Evolutionary conservation across 37 sponge, comb jelly and placozoan species (phyloP).

Genomic region (Cliona cf. orientalis): DNA sequence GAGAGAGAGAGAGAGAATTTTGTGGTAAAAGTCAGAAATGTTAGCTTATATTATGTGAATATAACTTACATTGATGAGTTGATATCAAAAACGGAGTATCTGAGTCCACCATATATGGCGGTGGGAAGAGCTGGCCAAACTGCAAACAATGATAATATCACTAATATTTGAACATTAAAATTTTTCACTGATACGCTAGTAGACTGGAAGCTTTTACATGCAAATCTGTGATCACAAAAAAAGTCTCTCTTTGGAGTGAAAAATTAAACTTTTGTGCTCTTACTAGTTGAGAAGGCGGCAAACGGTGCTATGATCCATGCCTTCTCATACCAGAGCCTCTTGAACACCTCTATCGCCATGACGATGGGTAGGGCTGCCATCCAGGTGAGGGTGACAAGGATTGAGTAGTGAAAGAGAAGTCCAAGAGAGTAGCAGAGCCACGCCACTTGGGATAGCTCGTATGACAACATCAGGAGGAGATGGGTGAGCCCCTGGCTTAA

Average conservation of each 20-base stretch:
- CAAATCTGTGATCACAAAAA: not conserved
- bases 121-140: slow-evolving; percentile 13
- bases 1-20: not conserved
- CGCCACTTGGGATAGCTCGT: not conserved
- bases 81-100: slow-evolving; percentile 12
- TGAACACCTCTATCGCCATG: slow-evolving; percentile 2
- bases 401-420: slow-evolving; percentile 23
- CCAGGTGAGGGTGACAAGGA: slow-evolving; percentile 22
- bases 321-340: slow-evolving; percentile 28
- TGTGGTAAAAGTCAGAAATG: not conserved
- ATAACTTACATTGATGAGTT: not conserved
- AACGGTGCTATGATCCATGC: slow-evolving; percentile 42
- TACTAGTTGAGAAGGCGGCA: slow-evolving; percentile 7
- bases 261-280: not conserved
- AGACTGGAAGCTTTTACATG: not conserved
- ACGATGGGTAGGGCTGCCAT: slow-evolving; percentile 21
- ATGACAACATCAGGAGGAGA: slow-evolving; percentile 17
- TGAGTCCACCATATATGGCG: not conserved
- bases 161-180: not conserved
- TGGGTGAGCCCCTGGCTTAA: slow-evolving; percentile 15
- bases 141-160: not conserved
- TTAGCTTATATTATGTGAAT: not conserved
- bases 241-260: not conserved
- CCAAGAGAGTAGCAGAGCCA: slow-evolving; percentile 36
- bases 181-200: not conserved